Evolutionary conservation across 1,140 invertebrate genomes (phyloP).

Genomic region (Rhizoglyphus robini): DNA sequence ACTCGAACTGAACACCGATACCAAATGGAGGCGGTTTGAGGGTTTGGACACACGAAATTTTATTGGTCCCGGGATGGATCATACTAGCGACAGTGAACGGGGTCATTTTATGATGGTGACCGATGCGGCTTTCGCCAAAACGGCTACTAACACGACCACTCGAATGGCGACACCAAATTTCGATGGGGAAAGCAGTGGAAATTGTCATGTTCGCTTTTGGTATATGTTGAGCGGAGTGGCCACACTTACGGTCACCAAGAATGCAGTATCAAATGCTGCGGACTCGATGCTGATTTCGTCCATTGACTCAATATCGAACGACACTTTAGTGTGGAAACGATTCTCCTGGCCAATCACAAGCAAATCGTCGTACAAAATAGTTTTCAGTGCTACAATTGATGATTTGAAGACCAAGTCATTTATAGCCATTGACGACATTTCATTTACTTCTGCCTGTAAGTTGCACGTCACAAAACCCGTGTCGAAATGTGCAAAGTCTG

Average conservation of each 20-base stretch:
- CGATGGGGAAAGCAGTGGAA: neutral
- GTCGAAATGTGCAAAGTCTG: too few relatives aligned
- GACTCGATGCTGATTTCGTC: too few relatives aligned
- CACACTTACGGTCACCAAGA: too few relatives aligned
- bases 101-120: neutral
- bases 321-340: neutral
- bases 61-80: conserved; percentile 17
- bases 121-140: neutral
- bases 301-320: neutral
- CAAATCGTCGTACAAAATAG: neutral
- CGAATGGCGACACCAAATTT: conserved; percentile 21
- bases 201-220: conserved; percentile 25
- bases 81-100: conserved; percentile 9
- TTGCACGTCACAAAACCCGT: too few relatives aligned
- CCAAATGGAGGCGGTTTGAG: neutral
- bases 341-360: neutral
- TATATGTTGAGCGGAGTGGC: conserved; percentile 22
- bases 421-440: conserved; percentile 27
- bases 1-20: too few relatives aligned
- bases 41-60: neutral
- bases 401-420: conserved; percentile 4
- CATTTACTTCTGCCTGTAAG: too few relatives aligned
- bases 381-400: neutral
- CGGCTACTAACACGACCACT: neutral
- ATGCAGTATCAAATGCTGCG: too few relatives aligned